Conservation (phyloP, 2,113 vertebrate species). For the Sebastes schlegelii region DNA sequence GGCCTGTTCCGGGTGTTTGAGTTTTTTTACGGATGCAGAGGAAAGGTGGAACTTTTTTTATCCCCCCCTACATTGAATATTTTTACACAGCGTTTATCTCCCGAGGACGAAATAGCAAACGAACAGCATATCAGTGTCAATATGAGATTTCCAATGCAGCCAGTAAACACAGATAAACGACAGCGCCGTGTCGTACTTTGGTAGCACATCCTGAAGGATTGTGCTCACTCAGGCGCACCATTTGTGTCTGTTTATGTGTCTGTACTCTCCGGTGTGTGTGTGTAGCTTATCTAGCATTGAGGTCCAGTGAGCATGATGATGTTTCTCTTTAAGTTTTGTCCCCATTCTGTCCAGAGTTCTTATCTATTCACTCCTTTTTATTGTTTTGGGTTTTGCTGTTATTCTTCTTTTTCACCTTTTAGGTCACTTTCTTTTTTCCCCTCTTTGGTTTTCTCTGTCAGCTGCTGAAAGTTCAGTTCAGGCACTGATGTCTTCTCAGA, state of each 20-base stretch:
- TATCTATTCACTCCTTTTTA: conserved; percentile 12
- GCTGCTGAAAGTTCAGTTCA: conserved; percentile 50
- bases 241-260: conserved; percentile 24
- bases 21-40: not conserved
- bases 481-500: conserved; percentile 45
- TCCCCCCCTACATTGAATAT: not conserved
- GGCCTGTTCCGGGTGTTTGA: conserved; percentile 2
- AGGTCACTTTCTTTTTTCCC: conserved; percentile 7
- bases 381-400: not conserved
- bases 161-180: conserved; percentile 68
- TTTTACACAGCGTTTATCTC: conserved; percentile 7
- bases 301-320: conserved; percentile 70
- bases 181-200: conserved; percentile 41
- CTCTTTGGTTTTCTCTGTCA: conserved; percentile 50
- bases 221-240: conserved; percentile 34
- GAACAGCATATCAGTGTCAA: conserved; percentile 54
- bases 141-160: conserved; percentile 48
- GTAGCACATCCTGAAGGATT: conserved; percentile 48
- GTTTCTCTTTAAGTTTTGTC: conserved; percentile 66
- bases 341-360: conserved; percentile 65
- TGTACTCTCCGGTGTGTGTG: conserved; percentile 45
- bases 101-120: conserved; percentile 18
- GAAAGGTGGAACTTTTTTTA: not conserved
- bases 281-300: conserved; percentile 57
- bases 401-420: conserved; percentile 21